Conservation (phyloP, 2,797 vertebrate species). For the Sibirionetta formosa region DNA sequence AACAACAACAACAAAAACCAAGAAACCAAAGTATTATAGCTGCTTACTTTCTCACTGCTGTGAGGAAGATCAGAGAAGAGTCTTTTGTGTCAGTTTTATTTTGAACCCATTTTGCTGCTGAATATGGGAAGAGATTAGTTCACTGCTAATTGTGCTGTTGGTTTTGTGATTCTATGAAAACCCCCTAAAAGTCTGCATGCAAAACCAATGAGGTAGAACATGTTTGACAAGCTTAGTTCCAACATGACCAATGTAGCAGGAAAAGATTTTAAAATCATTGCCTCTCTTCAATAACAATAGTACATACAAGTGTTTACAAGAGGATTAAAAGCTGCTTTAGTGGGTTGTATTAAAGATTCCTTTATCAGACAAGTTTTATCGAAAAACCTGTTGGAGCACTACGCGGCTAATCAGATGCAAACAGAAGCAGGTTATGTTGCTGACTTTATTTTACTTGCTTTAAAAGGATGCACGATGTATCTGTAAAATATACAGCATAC, state of each 20-base stretch:
- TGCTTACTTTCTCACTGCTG: slow-evolving; percentile 9
- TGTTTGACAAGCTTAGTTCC: slow-evolving; percentile 71
- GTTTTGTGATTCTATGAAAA: slow-evolving; percentile 74
- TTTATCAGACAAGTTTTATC: slow-evolving; percentile 34
- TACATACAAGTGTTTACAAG: slow-evolving; percentile 69
- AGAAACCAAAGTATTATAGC: neutral
- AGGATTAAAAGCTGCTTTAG: slow-evolving; percentile 64
- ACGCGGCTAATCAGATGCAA: slow-evolving; percentile 27
- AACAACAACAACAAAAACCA: neutral
- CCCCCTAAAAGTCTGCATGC: slow-evolving; percentile 52
- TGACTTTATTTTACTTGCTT: slow-evolving; percentile 73
- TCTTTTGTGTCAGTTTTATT: slow-evolving; percentile 49
- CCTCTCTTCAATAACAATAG: slow-evolving; percentile 66
- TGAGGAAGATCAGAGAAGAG: slow-evolving; percentile 31
- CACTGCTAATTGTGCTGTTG: slow-evolving; percentile 58
- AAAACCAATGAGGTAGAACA: slow-evolving; percentile 71
- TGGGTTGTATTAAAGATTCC: slow-evolving; percentile 3
- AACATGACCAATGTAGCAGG: slow-evolving; percentile 45
- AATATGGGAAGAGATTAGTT: slow-evolving; percentile 67
- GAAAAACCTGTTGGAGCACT: slow-evolving; percentile 46
- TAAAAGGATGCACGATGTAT: slow-evolving; percentile 65
- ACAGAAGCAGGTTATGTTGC: slow-evolving; percentile 35
- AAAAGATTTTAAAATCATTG: slow-evolving; percentile 65
- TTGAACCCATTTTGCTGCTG: slow-evolving; percentile 7
- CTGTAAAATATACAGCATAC: slow-evolving; percentile 56